phyloP scores from a whole-genome alignment of 2,797 vertebrate species.

The Mycteria americana region DNA sequence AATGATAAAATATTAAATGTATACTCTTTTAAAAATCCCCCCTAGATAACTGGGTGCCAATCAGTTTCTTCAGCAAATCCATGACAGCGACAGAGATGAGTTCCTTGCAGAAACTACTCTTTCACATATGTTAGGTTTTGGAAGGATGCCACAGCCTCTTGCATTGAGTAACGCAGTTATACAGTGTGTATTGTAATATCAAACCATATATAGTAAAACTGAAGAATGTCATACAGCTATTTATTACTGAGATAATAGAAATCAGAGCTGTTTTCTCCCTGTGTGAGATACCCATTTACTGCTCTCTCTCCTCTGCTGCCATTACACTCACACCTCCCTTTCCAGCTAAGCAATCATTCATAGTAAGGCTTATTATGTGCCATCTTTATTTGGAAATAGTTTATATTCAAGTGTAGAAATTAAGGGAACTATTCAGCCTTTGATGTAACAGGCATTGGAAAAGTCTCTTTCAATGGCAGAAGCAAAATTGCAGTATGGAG shows the following conservation, averaged over 20 bases:
- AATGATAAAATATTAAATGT: background rate
- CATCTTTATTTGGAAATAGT: constrained; percentile 16
- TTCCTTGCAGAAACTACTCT: background rate
- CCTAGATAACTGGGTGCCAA: background rate
- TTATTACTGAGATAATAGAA: constrained; percentile 16
- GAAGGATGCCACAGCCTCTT: background rate
- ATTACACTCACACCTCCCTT: background rate
- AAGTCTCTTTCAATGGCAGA: background rate
- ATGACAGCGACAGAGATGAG: background rate
- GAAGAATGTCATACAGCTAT: background rate
- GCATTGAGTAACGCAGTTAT: background rate
- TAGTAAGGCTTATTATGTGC: background rate
- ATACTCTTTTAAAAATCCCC: background rate
- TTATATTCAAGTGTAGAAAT: background rate
- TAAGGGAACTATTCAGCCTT: background rate
- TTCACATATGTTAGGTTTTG: background rate
- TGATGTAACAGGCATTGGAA: background rate
- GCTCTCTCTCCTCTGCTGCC: background rate
- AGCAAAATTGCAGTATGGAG: background rate
- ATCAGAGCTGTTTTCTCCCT: background rate
- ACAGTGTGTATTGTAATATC: background rate
- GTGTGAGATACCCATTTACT: background rate
- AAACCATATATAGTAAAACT: background rate
- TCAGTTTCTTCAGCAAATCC: background rate
- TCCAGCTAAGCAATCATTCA: background rate